Percentiles rank a stretch among this genome's conserved stretches.
Evolutionary conservation across 2,113 vertebrate genomes (phyloP).

Genomic region (Montifringilla adamsi): DNA sequence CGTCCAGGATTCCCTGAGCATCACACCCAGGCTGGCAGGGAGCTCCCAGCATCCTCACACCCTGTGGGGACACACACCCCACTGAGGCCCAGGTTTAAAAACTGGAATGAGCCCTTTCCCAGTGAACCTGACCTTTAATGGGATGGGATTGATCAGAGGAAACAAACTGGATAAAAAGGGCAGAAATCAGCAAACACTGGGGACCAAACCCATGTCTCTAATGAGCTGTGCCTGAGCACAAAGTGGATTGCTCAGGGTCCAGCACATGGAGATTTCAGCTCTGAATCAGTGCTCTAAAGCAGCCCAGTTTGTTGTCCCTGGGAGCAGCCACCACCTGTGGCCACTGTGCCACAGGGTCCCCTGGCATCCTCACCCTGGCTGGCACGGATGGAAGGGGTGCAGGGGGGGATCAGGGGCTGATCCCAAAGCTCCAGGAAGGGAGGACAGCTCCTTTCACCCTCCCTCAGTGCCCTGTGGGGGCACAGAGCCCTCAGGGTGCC

Average conservation of each 20-base stretch:
- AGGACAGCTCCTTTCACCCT: background rate
- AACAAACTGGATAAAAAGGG: background rate
- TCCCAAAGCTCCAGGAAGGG: background rate
- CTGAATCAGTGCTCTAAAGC: background rate
- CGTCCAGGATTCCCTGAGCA: accelerated
- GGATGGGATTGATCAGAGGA: background rate
- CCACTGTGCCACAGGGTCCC: background rate
- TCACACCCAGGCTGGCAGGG: background rate
- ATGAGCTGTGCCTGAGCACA: background rate
- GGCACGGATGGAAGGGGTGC: accelerated
- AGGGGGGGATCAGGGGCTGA: accelerated
- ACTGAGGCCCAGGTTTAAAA: background rate
- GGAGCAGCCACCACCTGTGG: background rate
- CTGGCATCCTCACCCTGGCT: accelerated
- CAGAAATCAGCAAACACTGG: background rate
- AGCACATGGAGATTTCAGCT: background rate
- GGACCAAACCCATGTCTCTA: background rate
- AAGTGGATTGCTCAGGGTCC: background rate
- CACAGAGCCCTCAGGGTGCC: background rate
- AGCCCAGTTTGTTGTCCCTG: background rate
- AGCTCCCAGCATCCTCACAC: background rate
- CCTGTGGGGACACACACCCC: background rate
- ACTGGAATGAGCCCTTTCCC: background rate
- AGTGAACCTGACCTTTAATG: background rate
- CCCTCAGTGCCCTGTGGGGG: accelerated